Percentiles rank a stretch among this genome's conserved stretches.
Conservation (phyloP, 2,888 invertebrate species). For the Nomada flava region DNA sequence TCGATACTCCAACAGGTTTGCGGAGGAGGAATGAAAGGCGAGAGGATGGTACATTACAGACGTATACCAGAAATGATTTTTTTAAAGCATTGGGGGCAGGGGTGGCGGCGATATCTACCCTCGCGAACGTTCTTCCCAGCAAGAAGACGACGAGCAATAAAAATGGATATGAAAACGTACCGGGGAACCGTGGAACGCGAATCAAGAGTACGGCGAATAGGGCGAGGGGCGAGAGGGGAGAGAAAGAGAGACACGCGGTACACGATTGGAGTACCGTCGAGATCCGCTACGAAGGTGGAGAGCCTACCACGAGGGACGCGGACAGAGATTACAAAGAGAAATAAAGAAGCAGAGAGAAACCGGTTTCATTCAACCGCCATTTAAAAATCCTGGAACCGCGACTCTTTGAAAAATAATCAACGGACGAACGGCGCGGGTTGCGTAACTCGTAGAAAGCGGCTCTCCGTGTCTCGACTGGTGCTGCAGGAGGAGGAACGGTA, state of each 20-base stretch:
- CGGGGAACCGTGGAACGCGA: not conserved
- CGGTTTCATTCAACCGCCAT: conserved; percentile 83
- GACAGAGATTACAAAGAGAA: conserved; percentile 20
- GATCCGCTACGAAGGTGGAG: conserved; percentile 62
- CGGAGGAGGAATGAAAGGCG: conserved; percentile 62
- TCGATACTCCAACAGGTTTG: conserved; percentile 61
- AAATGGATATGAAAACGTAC: conserved; percentile 30
- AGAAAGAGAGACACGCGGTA: conserved; percentile 37
- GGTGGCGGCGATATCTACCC: conserved; percentile 47
- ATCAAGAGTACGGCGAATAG: not conserved
- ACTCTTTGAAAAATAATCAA: conserved; percentile 82
- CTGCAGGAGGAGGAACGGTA: conserved; percentile 4
- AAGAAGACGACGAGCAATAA: conserved; percentile 21
- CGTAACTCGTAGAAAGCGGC: conserved; percentile 81
- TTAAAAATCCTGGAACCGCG: conserved; percentile 80
- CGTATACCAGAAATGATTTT: conserved; percentile 52
- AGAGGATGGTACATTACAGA: conserved; percentile 54
- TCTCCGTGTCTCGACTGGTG: conserved; percentile 45
- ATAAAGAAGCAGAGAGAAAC: conserved; percentile 69
- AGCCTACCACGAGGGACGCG: conserved; percentile 61
- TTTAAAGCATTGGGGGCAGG: conserved; percentile 39
- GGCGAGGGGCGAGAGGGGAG: not conserved
- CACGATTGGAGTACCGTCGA: conserved; percentile 56
- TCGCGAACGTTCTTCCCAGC: conserved; percentile 42
- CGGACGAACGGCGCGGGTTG: conserved; percentile 78